These are phyloP conservation scores for Donacobius atricapilla DNA, from an alignment of 2,113 vertebrate species.

Conservation along the genomic window DNA sequence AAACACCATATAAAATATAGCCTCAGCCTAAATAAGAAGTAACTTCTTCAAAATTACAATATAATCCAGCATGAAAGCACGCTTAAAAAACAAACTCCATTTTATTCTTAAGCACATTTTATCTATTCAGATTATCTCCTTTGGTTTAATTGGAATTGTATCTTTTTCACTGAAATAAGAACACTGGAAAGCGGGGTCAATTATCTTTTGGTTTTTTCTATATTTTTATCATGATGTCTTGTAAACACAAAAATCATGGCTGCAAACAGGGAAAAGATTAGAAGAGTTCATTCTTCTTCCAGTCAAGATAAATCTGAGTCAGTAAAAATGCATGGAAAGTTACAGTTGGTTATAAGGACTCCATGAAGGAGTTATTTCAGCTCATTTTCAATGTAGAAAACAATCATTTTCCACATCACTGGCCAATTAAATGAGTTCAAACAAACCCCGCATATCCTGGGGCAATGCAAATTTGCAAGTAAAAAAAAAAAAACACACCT, in stretches of 20 bases:
- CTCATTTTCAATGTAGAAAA: neutral
- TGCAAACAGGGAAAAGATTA: neutral
- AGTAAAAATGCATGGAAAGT: neutral
- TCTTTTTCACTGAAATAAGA: neutral
- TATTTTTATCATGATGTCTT: neutral
- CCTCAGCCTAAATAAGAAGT: neutral
- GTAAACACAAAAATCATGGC: neutral
- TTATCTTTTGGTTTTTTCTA: neutral
- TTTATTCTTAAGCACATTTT: neutral
- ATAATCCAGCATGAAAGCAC: neutral
- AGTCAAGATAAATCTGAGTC: neutral
- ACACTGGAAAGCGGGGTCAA: neutral
- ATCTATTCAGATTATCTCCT: neutral
- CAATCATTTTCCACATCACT: slow-evolving; percentile 16
- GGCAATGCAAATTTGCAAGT: slow-evolving; percentile 33
- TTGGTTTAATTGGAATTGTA: neutral
- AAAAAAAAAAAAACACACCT: neutral
- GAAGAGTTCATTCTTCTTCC: neutral
- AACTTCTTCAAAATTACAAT: neutral
- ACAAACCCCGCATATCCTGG: slow-evolving; percentile 5
- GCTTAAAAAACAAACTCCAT: neutral
- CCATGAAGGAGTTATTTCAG: neutral
- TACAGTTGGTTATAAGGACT: neutral
- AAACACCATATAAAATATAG: neutral
- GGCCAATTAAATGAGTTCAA: slow-evolving; percentile 46